Percentiles rank a stretch among this genome's conserved stretches.
Evolutionary conservation across 2,888 invertebrate genomes (phyloP).

Genomic region (Pyralis farinalis): DNA sequence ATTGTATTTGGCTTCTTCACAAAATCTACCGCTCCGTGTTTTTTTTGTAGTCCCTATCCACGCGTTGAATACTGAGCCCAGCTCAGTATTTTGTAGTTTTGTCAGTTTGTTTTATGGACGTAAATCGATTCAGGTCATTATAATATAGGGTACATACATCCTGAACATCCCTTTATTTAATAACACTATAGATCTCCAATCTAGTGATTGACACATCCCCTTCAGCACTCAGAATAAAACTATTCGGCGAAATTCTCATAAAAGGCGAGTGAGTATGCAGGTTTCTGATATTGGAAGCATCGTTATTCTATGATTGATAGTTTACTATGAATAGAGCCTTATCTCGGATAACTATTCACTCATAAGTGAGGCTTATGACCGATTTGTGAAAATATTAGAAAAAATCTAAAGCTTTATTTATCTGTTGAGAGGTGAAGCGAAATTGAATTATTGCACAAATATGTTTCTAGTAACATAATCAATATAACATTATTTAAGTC

Average conservation of each 20-base stretch:
- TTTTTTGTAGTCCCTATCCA: too few species aligned
- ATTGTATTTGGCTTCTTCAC: too few species aligned
- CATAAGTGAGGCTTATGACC: conserved; percentile 41
- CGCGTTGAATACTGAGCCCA: too few species aligned
- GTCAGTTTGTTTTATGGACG: too few species aligned
- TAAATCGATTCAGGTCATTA: background rate
- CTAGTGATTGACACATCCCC: conserved; percentile 44
- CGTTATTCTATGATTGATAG: conserved; percentile 76
- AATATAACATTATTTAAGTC: too few species aligned
- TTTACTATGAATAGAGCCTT: conserved; percentile 57
- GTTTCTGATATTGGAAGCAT: conserved; percentile 67
- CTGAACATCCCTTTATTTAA: background rate
- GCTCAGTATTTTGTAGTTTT: too few species aligned
- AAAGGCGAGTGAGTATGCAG: conserved; percentile 66
- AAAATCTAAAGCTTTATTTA: conserved; percentile 6
- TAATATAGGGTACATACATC: background rate
- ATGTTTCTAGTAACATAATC: too few species aligned
- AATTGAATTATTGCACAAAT: too few species aligned
- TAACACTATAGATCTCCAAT: conserved; percentile 6
- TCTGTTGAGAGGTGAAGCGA: conserved; percentile 1
- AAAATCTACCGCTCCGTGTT: too few species aligned
- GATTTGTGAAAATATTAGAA: conserved; percentile 59
- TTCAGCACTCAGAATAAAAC: conserved; percentile 25
- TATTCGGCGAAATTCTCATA: conserved; percentile 46
- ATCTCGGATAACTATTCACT: conserved; percentile 48